Evolutionary conservation across 2,113 vertebrate genomes (phyloP), one percentile per base, ranked within the genome.

Genomic region (Paratilapia polleni): DNA sequence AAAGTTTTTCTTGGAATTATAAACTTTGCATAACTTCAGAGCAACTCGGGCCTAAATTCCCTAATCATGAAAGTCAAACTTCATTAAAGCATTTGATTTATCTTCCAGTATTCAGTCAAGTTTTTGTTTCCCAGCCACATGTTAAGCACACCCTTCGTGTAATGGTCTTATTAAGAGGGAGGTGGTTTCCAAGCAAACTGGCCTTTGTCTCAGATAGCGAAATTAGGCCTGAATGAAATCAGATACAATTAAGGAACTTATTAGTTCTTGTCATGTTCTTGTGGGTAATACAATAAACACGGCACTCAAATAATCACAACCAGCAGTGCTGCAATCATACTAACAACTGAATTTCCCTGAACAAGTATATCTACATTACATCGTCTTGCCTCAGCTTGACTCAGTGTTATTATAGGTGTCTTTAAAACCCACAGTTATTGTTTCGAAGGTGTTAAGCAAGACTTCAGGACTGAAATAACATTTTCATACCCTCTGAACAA

Each of bases 21-120:
- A 91, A 91, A 94, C 86, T 87, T 84, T 79, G 93, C 91, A 94
- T 90, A 93, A 93, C 93, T 94, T 95, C 91, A 92, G 85, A 93
- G 88, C 82, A 77, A 79, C 80, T 83, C 66, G 54, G 91, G 80
- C 91, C 88, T 82, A 92, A 90, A 88, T 90, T 91, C 84, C 81
- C 85, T 91, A 94, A 92, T 93, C 92, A 91, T 59, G 83, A 80
- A 86, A 95, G 96, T 96, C 95, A 94, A 94, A 95, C 93, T 94
- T 95, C 87, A 92, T 96, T 95, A 95, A 78, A 80, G 60, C 61
- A 5, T 89, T 79, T 74, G 85, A 93, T 95, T 95, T 91, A 94
- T 95, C 91, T 94, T 88, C 66, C 83, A 22, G 2, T 2, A 22
- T 57, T 77, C 31, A 7, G 76, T 85, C 73, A 62, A 57, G 80